phyloP scores from a whole-genome alignment of 1,140 invertebrate species.

The Brachionus asplanchnoidis region DNA sequence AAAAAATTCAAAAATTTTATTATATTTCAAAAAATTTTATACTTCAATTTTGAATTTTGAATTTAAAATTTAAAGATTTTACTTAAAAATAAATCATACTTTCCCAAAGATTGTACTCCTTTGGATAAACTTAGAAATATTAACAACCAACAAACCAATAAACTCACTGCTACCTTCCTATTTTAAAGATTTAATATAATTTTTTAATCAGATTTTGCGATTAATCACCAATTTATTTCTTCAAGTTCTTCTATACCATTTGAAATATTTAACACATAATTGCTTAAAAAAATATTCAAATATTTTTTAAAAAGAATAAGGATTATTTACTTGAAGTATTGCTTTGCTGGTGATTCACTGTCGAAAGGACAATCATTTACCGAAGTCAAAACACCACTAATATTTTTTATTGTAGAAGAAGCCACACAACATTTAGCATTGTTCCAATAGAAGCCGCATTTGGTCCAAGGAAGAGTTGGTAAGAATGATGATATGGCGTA shows the following conservation, averaged over 20 bases:
- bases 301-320: neutral
- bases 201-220: neutral
- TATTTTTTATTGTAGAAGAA: neutral
- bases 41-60: too few relatives aligned
- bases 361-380: neutral
- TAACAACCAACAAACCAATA: constrained; percentile 21
- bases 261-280: constrained; percentile 39
- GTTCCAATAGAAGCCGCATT: constrained; percentile 58
- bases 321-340: constrained; percentile 35
- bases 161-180: constrained; percentile 31
- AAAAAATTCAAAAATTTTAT: too few relatives aligned
- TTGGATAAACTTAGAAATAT: constrained; percentile 35
- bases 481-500: constrained; percentile 59
- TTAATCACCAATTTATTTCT: constrained; percentile 25
- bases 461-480: constrained; percentile 64
- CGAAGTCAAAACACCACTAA: neutral
- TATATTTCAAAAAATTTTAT: too few relatives aligned
- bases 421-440: constrained; percentile 14
- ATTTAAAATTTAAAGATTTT: too few relatives aligned
- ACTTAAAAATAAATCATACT: constrained; percentile 43
- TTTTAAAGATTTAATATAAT: neutral
- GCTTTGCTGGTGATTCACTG: constrained; percentile 34
- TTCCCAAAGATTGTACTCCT: constrained; percentile 44
- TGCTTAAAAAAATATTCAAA: neutral
- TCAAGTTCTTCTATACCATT: constrained; percentile 25